These are phyloP conservation scores for Drosophila lacicola DNA, from an alignment of 2,888 invertebrate genomes.

Conservation along the genomic window DNA sequence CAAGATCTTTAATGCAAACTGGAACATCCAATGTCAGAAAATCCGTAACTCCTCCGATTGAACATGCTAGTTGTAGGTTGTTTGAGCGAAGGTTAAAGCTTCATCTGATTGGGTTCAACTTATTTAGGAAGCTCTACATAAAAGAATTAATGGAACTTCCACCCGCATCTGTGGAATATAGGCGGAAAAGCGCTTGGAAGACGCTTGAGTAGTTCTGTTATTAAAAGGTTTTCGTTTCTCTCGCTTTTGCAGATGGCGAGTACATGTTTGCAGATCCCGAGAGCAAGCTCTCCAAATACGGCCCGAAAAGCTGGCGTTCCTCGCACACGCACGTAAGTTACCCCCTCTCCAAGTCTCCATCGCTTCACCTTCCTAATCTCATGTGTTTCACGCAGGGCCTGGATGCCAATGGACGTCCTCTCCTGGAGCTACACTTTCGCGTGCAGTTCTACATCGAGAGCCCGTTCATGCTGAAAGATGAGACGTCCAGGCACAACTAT, in stretches of 20 bases:
- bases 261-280: constrained; percentile 97
- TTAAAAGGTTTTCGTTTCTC: not conserved
- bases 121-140: too few species aligned
- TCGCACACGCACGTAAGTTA: constrained; percentile 94
- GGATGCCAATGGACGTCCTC: constrained; percentile 95
- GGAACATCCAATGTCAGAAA: too few species aligned
- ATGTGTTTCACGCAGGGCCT: constrained; percentile 88
- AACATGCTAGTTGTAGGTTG: too few species aligned
- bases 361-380: not conserved
- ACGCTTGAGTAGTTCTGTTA: too few species aligned
- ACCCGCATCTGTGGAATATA: too few species aligned
- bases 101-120: too few species aligned
- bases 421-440: constrained; percentile 94
- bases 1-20: too few species aligned
- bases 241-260: constrained; percentile 93
- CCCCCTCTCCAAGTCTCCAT: not conserved
- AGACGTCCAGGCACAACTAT: constrained; percentile 96
- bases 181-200: too few species aligned
- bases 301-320: constrained; percentile 98
- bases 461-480: constrained; percentile 95
- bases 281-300: constrained; percentile 97
- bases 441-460: constrained; percentile 98
- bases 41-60: too few species aligned
- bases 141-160: too few species aligned
- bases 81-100: too few species aligned